Evolutionary conservation across 2,797 vertebrate genomes (phyloP), one percentile per base, ranked within the genome.

Genomic region (Syngnathus rostellatus): DNA sequence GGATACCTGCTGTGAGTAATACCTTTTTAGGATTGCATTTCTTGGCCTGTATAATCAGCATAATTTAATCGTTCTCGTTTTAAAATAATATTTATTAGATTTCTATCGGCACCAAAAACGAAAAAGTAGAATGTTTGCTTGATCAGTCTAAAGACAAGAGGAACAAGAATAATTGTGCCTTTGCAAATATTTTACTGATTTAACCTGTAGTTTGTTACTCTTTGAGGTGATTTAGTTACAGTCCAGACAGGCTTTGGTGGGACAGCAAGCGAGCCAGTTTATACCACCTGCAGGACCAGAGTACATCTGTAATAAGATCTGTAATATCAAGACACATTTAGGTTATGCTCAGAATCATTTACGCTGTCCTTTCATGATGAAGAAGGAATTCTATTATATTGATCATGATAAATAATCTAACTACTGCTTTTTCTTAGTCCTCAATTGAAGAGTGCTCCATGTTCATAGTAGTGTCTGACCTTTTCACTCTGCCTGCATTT

Each of bases 1-100:
- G 95, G 96, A 89, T 94, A 71, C 93, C 95, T 25, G 61, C 71
- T 68, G 87, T 87, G 75, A 85, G 85, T 66, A 9, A 23, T 62
- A 14, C 40, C 23, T 58, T 58, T 57, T 16, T 31, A 55, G 1
- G 21, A 55, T 37, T 58, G 8, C 19, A 16, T 17, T 38, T 3
- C 23, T 25, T 17, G 25, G 54, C 14, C 31, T 9, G 4, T 1
- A 31, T 37, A 16, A 57, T 58, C 2, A 37, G 14, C 8, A 58
- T 37, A 3, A 57, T 31, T 2, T 31, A 31, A 16, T 37, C 12
- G 14, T 55, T 31, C 5, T 21, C 2, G n/a, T n/a, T 14, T 8
- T 51, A 8, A 53, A 9, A 9, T 21, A 9, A 2, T 21, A 9
- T 21, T 53, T 21, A 21, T 3, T 53, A 21, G n/a, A 53, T 53